Percentiles rank a stretch among this genome's conserved stretches.
These are phyloP conservation scores for Paratilapia polleni DNA, from an alignment of 2,113 vertebrate genomes.

Conservation along the genomic window DNA sequence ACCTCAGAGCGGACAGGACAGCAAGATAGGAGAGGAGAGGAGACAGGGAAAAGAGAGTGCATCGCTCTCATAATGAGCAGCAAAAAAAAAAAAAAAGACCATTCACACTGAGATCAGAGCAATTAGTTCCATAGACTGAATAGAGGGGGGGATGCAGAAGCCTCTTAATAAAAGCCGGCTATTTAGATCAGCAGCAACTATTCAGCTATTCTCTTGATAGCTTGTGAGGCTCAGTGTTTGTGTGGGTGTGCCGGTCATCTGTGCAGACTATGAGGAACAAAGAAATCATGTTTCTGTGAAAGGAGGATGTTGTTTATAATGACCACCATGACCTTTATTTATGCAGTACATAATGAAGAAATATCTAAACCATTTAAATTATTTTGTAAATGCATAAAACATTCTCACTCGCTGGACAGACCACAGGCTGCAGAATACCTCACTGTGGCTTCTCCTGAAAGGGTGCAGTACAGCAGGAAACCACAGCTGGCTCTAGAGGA, in stretches of 20 bases:
- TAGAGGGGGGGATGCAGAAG: constrained; percentile 6
- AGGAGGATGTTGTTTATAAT: constrained; percentile 26
- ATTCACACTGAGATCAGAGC: constrained; percentile 41
- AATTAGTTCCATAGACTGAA: constrained; percentile 47
- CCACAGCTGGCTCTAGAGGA: constrained; percentile 7
- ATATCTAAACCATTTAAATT: constrained; percentile 32
- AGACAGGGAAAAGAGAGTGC: neutral
- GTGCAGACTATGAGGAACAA: constrained; percentile 42
- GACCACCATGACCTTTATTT: constrained; percentile 34
- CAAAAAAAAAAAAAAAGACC: constrained; percentile 43
- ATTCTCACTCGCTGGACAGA: neutral
- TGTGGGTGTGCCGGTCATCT: constrained; percentile 37
- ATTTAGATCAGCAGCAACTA: constrained; percentile 46
- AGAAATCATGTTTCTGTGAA: constrained; percentile 50
- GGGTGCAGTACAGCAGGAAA: constrained; percentile 10
- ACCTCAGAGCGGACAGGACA: neutral
- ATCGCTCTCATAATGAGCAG: constrained; percentile 35
- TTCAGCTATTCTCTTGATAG: constrained; percentile 20
- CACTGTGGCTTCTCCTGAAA: constrained; percentile 4
- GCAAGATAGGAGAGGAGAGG: neutral
- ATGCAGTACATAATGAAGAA: constrained; percentile 3
- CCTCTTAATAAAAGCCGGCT: constrained; percentile 47
- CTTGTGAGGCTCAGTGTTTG: constrained; percentile 32
- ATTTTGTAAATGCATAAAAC: neutral
- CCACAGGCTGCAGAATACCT: neutral